phyloP scores from a whole-genome alignment of 2,797 vertebrate species.

The Atherinosoma microstoma region DNA sequence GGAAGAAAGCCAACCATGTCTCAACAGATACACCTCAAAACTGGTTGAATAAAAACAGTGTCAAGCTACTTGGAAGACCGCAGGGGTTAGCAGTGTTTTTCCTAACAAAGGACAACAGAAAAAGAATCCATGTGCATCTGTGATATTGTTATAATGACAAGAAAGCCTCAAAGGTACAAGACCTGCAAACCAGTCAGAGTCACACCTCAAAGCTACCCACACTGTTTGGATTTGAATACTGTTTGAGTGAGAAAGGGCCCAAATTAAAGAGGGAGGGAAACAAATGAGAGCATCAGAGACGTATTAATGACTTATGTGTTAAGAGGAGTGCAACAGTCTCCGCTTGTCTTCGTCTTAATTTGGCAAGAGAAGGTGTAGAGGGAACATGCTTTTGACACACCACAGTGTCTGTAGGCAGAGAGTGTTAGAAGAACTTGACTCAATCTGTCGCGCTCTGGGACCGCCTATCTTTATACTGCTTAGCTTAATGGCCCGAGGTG shows the following conservation, averaged over 20 bases:
- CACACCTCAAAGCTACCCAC: constrained; percentile 57
- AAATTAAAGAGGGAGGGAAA: constrained; percentile 71
- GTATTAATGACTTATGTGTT: constrained; percentile 75
- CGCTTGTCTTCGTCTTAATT: constrained; percentile 74
- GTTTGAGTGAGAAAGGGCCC: constrained; percentile 42
- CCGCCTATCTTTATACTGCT: constrained; percentile 61
- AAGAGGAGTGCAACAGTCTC: constrained; percentile 68
- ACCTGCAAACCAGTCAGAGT: constrained; percentile 52
- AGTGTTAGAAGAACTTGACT: constrained; percentile 78
- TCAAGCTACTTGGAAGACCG: constrained; percentile 24
- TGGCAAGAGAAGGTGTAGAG: constrained; percentile 74
- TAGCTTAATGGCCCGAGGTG: constrained; percentile 68
- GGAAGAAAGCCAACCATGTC: constrained; percentile 36
- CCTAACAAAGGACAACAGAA: constrained; percentile 26
- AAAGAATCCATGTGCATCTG: constrained; percentile 25
- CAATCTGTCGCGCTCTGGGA: constrained; percentile 80
- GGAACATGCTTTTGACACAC: constrained; percentile 71
- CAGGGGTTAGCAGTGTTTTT: constrained; percentile 31
- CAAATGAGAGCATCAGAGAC: constrained; percentile 74
- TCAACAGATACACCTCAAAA: constrained; percentile 53
- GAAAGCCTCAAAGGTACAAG: constrained; percentile 56
- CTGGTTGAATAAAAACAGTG: constrained; percentile 46
- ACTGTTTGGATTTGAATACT: constrained; percentile 48
- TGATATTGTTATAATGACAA: constrained; percentile 41
- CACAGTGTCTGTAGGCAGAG: constrained; percentile 69